Evolutionary conservation across 2,888 invertebrate genomes (phyloP).

Genomic region (Drosophila lacicola): DNA sequence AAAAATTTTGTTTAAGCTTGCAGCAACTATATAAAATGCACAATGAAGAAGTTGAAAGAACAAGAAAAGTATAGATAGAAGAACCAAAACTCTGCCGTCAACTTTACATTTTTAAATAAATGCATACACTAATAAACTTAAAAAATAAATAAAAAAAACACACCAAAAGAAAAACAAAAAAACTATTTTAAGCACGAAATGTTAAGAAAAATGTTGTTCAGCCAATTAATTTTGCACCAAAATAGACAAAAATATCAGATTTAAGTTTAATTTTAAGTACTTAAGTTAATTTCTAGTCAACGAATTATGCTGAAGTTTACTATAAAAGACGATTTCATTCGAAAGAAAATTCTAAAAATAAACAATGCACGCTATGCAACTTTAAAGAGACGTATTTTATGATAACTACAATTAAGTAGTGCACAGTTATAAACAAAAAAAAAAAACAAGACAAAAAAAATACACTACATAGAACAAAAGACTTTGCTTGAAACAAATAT

Average conservation of each 20-base stretch:
- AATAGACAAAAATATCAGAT: slow-evolving; percentile 31
- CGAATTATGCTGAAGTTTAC: slow-evolving; percentile 77
- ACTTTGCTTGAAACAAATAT: slow-evolving; percentile 71
- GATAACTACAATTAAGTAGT: slow-evolving; percentile 50
- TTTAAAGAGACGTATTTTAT: slow-evolving; percentile 67
- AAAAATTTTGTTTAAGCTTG: slow-evolving; percentile 58
- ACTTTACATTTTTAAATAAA: slow-evolving; percentile 25
- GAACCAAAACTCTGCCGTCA: slow-evolving; percentile 56
- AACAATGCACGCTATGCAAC: slow-evolving; percentile 62
- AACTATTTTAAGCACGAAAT: slow-evolving; percentile 43
- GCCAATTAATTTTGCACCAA: slow-evolving; percentile 58
- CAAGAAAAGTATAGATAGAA: slow-evolving; percentile 27
- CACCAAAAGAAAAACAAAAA: slow-evolving; percentile 34
- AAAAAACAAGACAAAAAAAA: slow-evolving; percentile 1
- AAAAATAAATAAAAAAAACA: slow-evolving; percentile 20
- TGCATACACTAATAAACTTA: slow-evolving; percentile 9
- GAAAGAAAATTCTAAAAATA: slow-evolving; percentile 29
- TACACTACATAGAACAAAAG: slow-evolving; percentile 69
- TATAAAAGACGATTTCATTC: slow-evolving; percentile 37
- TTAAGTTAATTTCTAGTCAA: slow-evolving; percentile 81
- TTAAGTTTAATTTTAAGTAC: slow-evolving; percentile 61
- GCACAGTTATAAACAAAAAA: slow-evolving; percentile 69
- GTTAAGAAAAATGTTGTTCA: slow-evolving; percentile 37
- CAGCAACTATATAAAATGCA: slow-evolving; percentile 56
- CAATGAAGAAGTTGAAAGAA: slow-evolving; percentile 25